Evolutionary conservation across 2,888 invertebrate species (phyloP), one percentile per base, ranked within the genome.

Genomic region (Drosophila neutralis): DNA sequence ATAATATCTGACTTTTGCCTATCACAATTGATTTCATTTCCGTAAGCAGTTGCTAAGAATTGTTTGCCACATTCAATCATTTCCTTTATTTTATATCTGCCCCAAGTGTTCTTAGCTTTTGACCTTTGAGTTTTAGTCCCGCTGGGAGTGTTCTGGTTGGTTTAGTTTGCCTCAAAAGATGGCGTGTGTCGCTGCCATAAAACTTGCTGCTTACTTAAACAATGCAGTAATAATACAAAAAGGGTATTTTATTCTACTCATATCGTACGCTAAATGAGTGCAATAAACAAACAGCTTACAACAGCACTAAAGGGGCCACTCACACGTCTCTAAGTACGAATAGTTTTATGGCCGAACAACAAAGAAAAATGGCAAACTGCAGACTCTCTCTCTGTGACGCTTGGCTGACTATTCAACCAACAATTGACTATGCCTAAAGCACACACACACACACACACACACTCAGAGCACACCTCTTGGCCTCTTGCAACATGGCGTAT

Each of bases 171-270:
- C 27, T 2, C 8, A 57, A 56, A 83, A 83, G 83, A 83, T 83
- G 86, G 83, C 83, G 81, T 83, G 83, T 81, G 76, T 66, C 65
- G 69, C 36, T 51, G 71, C 73, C 74, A 86, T 83, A 79, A 85
- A 76, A 69, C 74, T 69, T 57, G 60, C 64, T 69, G 73, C 65
- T 62, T 74, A 69, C 67, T 69, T 71, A 59, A 76, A 57, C 54
- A 61, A n/a, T 48, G 66, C 64, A 67, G 67, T 63, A 63, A 67
- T 58, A 61, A 69, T 61, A 54, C 31, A 51, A 48, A 54, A 54
- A 52, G 53, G 53, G 49, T 29, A 66, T 38, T 53, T 53, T 31
- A 31, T 40, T 29, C 27, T 2, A 29, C 58, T 60, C 40, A 48
- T 74, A 62, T 65, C 59, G 69, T 69, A 74, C 82, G 83, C 75